These are phyloP conservation scores for Strongylocentrotus purpuratus DNA, from an alignment of 35 echinoderm and acorn worm genomes.

Conservation along the genomic window DNA sequence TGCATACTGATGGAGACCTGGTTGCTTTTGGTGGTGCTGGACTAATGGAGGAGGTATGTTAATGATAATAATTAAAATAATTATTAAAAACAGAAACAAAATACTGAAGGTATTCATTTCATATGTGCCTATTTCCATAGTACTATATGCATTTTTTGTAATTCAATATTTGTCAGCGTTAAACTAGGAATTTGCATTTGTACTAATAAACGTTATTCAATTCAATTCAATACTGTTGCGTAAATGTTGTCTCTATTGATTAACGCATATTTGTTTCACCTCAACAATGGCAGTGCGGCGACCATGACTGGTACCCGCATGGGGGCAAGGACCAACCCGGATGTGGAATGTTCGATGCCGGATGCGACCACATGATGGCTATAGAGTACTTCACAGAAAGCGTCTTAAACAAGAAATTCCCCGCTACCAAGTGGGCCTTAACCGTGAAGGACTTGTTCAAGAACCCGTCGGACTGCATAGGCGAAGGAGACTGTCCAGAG, in stretches of 20 bases:
- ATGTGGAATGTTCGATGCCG: neutral
- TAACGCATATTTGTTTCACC: neutral
- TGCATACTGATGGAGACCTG: conserved; percentile 75
- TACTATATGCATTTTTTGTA: too few relatives aligned
- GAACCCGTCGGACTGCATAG: neutral
- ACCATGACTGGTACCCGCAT: neutral
- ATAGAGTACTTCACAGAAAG: neutral
- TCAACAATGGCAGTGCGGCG: neutral
- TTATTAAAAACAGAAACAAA: too few relatives aligned
- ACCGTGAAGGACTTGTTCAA: neutral
- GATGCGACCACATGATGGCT: neutral
- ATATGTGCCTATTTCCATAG: too few relatives aligned
- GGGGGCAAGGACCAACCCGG: neutral
- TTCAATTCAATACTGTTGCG: too few relatives aligned
- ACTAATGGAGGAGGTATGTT: conserved; percentile 58
- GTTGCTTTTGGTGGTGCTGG: conserved; percentile 44
- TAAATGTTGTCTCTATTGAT: too few relatives aligned
- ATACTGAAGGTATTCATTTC: too few relatives aligned
- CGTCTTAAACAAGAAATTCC: neutral
- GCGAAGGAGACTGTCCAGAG: neutral
- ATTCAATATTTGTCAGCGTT: too few relatives aligned
- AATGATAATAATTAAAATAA: neutral
- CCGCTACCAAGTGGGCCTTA: neutral
- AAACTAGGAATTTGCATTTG: too few relatives aligned
- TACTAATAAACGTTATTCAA: too few relatives aligned